These are phyloP conservation scores for Chrysaora quinquecirrha DNA, from an alignment of 30 jellyfish, hydroid and myxozoan genomes.

Conservation along the genomic window DNA sequence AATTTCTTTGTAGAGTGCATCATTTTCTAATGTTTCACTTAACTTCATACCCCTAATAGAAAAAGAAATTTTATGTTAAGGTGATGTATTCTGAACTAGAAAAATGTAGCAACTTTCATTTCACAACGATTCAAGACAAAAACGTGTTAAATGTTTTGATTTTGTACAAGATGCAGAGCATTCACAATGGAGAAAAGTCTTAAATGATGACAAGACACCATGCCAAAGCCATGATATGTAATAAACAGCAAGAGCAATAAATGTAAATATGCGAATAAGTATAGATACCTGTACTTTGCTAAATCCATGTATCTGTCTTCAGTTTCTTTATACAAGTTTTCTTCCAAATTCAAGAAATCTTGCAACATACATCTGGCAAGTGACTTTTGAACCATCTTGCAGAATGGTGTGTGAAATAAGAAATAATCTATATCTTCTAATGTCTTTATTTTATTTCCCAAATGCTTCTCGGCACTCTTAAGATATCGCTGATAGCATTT, in stretches of 20 bases:
- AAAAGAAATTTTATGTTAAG: not conserved
- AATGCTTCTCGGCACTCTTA: conserved; percentile 14
- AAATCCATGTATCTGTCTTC: conserved; percentile 21
- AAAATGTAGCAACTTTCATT: no score
- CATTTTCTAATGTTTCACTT: conserved; percentile 72
- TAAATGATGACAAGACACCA: no score
- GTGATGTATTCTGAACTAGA: no score
- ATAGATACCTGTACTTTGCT: conserved; percentile 35
- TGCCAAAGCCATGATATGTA: no score
- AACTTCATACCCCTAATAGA: conserved; percentile 45
- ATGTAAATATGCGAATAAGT: no score
- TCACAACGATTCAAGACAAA: no score
- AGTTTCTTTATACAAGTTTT: conserved; percentile 5
- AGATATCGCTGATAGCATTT: conserved; percentile 78
- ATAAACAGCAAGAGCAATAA: no score
- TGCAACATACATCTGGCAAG: conserved; percentile 84
- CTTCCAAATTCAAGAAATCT: conserved; percentile 67
- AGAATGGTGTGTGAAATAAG: conserved; percentile 94
- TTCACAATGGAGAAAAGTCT: no score
- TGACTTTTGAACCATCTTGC: conserved; percentile 92
- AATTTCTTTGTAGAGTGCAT: conserved; percentile 61
- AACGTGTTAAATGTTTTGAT: no score
- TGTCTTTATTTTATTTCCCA: not conserved
- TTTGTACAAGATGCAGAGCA: no score
- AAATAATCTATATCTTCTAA: conserved; percentile 63